Evolutionary conservation across 1,140 invertebrate genomes (phyloP), one percentile per base, ranked within the genome.

Genomic region (Ganaspis sp.): DNA sequence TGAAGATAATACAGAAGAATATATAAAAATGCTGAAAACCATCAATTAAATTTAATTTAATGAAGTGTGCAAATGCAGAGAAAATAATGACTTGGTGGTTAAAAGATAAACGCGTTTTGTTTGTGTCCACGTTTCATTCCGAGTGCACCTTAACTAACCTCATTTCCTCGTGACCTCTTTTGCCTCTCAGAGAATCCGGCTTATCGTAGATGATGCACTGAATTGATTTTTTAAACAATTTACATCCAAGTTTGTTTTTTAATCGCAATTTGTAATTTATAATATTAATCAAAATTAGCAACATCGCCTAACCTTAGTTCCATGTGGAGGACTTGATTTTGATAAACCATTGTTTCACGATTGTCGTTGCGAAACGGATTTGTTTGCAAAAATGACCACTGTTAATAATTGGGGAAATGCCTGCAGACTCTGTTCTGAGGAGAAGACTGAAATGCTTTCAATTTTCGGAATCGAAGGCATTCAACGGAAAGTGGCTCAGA

Each of bases 381-480:
- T 49, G 1, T 17, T 49, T 17, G 12, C n/a, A 49, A 80, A 78
- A 64, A 84, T 84, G 82, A 74, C 82, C 40, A 34, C 73, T 40
- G 54, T 76, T 11, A 54, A 76, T 74, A 82, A 83, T 38, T 87
- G 85, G 86, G 82, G 84, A n/a, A 84, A 85, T 69, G 81, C 72
- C 29, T 89, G 88, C 69, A 84, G 88, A 37, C 72, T 89, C n/a
- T 89, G 88, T 74, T 80, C 83, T n/a, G 87, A 89, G 49, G 80
- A 87, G 71, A 85, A 76, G 11, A 84, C 78, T 19, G 88, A 89
- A 34, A 89, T 89, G 88, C 69, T 89, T 21, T 54, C 84, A 0
- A 89, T 89, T 54, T 89, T 86, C 54, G 88, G 88, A 8, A 83
- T 84, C 2, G 88, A 89, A 54, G 87, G 87, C 4, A 9, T 86